These are phyloP conservation scores for Chironomus tepperi DNA, from an alignment of 1,140 invertebrate species.

Conservation along the genomic window DNA sequence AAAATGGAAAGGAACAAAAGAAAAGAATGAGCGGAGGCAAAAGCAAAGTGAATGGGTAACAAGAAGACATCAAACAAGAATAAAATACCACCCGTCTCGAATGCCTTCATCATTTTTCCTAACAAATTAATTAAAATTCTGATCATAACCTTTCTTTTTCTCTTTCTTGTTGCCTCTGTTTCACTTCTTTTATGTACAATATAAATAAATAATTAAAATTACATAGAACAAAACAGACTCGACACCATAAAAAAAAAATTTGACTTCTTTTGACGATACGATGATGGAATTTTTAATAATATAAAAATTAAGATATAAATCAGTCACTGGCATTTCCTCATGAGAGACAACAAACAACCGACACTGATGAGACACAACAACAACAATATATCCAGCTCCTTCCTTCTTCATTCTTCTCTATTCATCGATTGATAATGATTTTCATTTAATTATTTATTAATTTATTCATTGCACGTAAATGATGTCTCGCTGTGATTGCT, in stretches of 20 bases:
- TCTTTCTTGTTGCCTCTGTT: background rate
- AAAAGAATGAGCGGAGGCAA: no score
- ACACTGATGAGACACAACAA: no score
- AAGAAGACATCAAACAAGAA: background rate
- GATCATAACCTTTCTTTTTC: background rate
- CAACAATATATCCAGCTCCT: no score
- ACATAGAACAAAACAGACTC: no score
- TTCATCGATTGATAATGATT: background rate
- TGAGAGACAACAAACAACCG: background rate
- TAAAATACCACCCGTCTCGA: background rate
- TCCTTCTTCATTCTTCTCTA: no score
- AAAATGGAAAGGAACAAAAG: no score
- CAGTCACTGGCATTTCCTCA: background rate
- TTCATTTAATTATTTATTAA: constrained; percentile 19
- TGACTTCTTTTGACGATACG: no score
- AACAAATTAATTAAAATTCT: constrained; percentile 15
- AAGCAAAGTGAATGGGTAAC: background rate
- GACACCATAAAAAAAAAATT: no score
- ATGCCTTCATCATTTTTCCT: background rate
- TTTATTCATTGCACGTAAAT: constrained; percentile 18
- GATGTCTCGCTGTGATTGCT: constrained; percentile 20
- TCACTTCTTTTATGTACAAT: no score
- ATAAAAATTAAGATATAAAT: background rate
- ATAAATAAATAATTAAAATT: no score
- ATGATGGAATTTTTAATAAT: background rate